Conservation (phyloP, 2,888 invertebrate genomes). For the Vanessa cardui region DNA sequence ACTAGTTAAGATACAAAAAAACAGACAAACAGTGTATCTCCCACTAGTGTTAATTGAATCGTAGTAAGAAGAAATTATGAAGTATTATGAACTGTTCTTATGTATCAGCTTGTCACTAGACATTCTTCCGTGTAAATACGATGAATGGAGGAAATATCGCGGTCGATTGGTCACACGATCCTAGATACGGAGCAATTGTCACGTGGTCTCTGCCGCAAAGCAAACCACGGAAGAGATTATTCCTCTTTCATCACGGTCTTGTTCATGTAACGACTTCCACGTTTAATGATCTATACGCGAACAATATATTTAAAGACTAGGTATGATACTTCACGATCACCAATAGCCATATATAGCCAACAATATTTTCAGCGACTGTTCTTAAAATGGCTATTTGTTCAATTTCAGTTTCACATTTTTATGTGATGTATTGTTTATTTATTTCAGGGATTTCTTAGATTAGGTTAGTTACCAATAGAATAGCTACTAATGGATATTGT, state of each 20-base stretch:
- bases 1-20: neutral
- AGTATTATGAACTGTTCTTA: slow-evolving; percentile 4
- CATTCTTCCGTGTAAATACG: slow-evolving; percentile 23
- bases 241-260: slow-evolving; percentile 42
- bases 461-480: too few species aligned
- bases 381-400: too few species aligned
- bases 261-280: slow-evolving; percentile 29
- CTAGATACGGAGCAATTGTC: slow-evolving; percentile 32
- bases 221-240: slow-evolving; percentile 42
- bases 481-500: too few species aligned
- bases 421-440: too few species aligned
- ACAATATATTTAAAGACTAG: neutral
- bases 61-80: neutral
- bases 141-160: slow-evolving; percentile 38
- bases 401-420: too few species aligned
- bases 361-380: too few species aligned
- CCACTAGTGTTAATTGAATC: neutral
- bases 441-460: too few species aligned
- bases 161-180: slow-evolving; percentile 44
- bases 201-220: slow-evolving; percentile 37
- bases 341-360: too few species aligned
- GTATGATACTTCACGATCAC: neutral
- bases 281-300: slow-evolving; percentile 14
- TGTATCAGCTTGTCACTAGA: slow-evolving; percentile 12
- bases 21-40: too few species aligned